These are phyloP conservation scores for Darevskia mixta DNA, from an alignment of 2,797 vertebrate genomes.

Conservation along the genomic window DNA sequence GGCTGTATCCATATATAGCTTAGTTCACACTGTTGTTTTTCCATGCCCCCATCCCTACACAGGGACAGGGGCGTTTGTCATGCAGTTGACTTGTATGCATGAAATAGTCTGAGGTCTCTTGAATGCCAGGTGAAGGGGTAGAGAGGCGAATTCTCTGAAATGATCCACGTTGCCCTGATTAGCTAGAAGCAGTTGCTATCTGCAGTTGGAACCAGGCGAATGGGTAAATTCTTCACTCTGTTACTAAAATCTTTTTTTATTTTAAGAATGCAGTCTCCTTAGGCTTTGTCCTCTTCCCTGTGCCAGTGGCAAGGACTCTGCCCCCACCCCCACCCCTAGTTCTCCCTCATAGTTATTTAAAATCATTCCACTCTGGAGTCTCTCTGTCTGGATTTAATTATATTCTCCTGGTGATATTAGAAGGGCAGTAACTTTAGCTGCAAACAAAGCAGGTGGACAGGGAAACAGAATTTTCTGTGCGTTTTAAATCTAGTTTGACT, in stretches of 20 bases:
- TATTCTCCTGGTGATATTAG: constrained; percentile 46
- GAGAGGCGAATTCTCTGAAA: background rate
- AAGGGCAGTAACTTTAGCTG: constrained; percentile 50
- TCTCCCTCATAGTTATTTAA: constrained; percentile 50
- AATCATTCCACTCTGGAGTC: constrained; percentile 44
- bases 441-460: constrained; percentile 12
- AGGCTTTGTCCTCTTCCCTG: constrained; percentile 34
- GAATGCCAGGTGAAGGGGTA: background rate
- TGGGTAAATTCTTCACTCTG: background rate
- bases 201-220: background rate
- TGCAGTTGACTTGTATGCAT: background rate
- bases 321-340: background rate
- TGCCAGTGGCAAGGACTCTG: background rate
- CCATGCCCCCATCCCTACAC: background rate
- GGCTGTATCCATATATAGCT: background rate
- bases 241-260: background rate
- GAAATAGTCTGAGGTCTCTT: background rate
- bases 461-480: background rate
- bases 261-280: background rate
- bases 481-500: constrained; percentile 16
- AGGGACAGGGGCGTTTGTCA: background rate
- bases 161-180: background rate
- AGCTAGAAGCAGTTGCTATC: background rate
- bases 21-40: background rate
- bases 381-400: constrained; percentile 48